Evolutionary conservation across 2,797 vertebrate genomes (phyloP), one percentile per base, ranked within the genome.

Genomic region (Linurgus olivaceus): DNA sequence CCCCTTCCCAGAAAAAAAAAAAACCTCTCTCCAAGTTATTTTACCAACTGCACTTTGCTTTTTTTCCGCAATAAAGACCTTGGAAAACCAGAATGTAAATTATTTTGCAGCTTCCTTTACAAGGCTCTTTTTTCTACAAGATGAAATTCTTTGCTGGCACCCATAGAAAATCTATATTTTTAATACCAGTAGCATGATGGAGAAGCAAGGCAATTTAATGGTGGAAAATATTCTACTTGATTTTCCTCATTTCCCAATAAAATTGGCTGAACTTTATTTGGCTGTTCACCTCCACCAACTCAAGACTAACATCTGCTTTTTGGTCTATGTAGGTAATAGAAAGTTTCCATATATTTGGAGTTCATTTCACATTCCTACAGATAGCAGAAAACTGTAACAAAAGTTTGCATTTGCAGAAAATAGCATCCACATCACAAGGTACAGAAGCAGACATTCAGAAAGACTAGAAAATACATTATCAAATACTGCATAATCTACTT

Each of bases 261-360:
- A 94, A 84, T 84, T 96, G 96, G 94, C 95, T 97, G 95, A 94
- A 95, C 96, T 96, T 94, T 95, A 76, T 90, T 95, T 95, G 96
- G 90, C 91, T 88, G 93, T 88, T 95, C 91, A 94, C 73, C 93
- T 91, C 63, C 45, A 96, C 55, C 87, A 95, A 29, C 76, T 86
- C n/a, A 93, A 86, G 55, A 83, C 79, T 91, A 95, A 96, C 96
- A 95, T 97, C 95, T 96, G 93, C 79, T 94, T 96, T 97, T 88
- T 93, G 73, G 86, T 78, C 87, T 94, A 15, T 4, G 11, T 15
- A 86, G 79, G 79, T 88, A 96, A 93, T 81, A 93, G 82, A 94
- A 95, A 91, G 63, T 95, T 96, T 96, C 91, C 87, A 93, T 94
- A 73, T 88, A 88, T 91, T 88, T 91, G 54, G 35, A 86, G 71